These are phyloP conservation scores for Zhuqinia jingwanae DNA, from an alignment of 2,888 invertebrate species.

Conservation along the genomic window DNA sequence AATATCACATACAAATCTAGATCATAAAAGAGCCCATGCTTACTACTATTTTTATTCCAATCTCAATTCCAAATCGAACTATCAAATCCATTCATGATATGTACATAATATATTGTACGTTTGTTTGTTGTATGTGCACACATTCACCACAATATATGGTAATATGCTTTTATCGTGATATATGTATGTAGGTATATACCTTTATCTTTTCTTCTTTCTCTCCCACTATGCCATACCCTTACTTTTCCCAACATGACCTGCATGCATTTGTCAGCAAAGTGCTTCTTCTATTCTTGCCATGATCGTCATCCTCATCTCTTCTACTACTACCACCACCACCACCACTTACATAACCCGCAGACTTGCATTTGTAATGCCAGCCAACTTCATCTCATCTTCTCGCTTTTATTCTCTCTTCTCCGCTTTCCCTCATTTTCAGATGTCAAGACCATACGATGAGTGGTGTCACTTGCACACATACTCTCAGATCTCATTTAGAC, in stretches of 20 bases:
- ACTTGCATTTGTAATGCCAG: neutral
- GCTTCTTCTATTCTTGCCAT: neutral
- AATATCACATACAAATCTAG: too few species aligned
- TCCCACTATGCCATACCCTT: too few species aligned
- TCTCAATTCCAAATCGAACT: too few species aligned
- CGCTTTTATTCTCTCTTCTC: constrained; percentile 53
- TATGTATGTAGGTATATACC: neutral
- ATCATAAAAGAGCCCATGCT: too few species aligned
- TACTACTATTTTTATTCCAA: too few species aligned
- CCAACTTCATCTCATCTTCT: neutral
- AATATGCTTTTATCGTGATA: neutral
- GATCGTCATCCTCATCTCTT: neutral
- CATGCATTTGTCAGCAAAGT: constrained; percentile 26
- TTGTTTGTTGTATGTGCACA: too few species aligned
- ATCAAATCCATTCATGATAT: too few species aligned
- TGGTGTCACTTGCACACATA: constrained; percentile 73
- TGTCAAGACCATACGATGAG: constrained; percentile 73
- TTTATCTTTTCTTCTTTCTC: neutral
- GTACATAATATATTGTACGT: too few species aligned
- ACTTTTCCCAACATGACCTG: neutral
- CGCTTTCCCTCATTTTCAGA: constrained; percentile 66
- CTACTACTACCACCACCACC: neutral
- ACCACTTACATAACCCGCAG: neutral
- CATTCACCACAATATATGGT: too few species aligned
- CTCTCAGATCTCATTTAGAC: constrained; percentile 68